A percentile compares a stretch with the other conserved stretches of the same genome.
phyloP scores from a whole-genome alignment of 1,140 invertebrate species.

The Macrocentrus cingulum region DNA sequence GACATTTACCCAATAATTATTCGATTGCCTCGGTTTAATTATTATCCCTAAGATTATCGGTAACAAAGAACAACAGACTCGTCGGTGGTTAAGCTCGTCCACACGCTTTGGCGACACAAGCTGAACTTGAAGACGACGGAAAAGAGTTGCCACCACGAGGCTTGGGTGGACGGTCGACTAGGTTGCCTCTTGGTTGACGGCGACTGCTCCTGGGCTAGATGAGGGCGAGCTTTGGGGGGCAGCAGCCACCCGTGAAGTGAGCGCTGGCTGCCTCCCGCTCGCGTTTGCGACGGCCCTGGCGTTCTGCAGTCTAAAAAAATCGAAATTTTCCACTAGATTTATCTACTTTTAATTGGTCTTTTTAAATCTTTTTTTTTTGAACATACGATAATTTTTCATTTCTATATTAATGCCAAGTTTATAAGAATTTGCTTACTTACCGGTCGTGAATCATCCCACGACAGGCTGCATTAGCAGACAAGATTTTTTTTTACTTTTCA shows the following conservation, averaged over 20 bases:
- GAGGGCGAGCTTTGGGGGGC: conserved; percentile 58
- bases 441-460: conserved; percentile 57
- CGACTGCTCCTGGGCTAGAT: conserved; percentile 59
- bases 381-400: too few species aligned
- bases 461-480: conserved; percentile 53
- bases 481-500: conserved; percentile 38
- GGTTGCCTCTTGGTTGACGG: conserved; percentile 49
- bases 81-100: too few species aligned
- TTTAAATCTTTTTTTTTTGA: too few species aligned
- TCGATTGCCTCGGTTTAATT: too few species aligned
- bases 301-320: conserved; percentile 54
- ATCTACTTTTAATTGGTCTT: too few species aligned
- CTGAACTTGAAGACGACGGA: neutral
- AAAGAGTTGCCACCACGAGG: neutral
- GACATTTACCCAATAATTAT: too few species aligned
- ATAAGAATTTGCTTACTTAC: conserved; percentile 40
- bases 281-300: conserved; percentile 59
- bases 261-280: conserved; percentile 55
- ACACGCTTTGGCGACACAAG: neutral
- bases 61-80: too few species aligned
- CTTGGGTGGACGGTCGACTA: conserved; percentile 25
- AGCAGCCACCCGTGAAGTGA: conserved; percentile 56
- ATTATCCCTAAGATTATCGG: too few species aligned
- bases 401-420: too few species aligned
- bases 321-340: too few species aligned